Evolutionary conservation across 2,888 invertebrate genomes (phyloP), one percentile per base, ranked within the genome.

Genomic region (Andricus quercusramuli): DNA sequence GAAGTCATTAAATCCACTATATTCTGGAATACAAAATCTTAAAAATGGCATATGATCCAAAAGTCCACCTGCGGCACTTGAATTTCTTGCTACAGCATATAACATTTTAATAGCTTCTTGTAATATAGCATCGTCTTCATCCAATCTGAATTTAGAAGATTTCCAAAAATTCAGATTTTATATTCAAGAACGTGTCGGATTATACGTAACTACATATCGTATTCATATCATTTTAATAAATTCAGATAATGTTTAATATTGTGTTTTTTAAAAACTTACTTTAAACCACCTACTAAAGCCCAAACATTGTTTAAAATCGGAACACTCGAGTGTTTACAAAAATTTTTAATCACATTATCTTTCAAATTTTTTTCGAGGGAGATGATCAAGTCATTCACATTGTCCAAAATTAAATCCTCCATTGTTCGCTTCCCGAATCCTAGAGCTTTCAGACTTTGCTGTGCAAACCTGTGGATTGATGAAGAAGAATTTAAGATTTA

Each of bases 241-340:
- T 51, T 20, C 51, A 20, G 1, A 20, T 51, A 3, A 17, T 6
- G 20, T n/a, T 6, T n/a, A 11, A 51, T 25, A 41, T 1, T 9
- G 9, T 41, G 6, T 41, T 41, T 41, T 51, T 20, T 13, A n/a
- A 22, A 29, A 74, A 67, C 15, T 80, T 84, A 91, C 92, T 95
- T 94, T 90, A 93, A 92, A 89, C 96, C 96, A 82, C 96, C 95
- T 77, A 95, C 93, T 89, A 96, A 94, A 64, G 94, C 94, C 96
- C 96, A 96, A 44, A 96, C 89, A 20, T 95, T 94, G 90, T 96
- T 96, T 85, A 96, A 91, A 6, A 96, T 95, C 15, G 91, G 90
- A 9, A 88, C 67, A 0, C 88, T 83, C 1, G 95, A 94, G 56
- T 95, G 92, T 80, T 95, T 94, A 56, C 92, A 91, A 3, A 87